phyloP scores from a whole-genome alignment of 1,140 invertebrate genomes.

The Leptinotarsa lineolata region DNA sequence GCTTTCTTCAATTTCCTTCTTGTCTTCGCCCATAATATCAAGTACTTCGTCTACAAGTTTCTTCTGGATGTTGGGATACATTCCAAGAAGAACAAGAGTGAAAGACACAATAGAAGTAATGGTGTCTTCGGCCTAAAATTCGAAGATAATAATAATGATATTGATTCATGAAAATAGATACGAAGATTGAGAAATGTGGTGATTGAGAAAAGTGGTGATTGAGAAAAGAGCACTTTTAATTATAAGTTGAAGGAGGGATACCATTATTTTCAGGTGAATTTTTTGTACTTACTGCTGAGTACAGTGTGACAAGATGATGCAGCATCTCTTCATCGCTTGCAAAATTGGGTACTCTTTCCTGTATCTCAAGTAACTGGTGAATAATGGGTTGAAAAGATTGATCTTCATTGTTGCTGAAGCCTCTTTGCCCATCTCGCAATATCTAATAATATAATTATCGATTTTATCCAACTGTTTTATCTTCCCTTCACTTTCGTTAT shows the following conservation, averaged over 20 bases:
- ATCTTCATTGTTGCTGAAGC: not conserved
- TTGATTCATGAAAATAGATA: no score
- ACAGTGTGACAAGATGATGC: constrained; percentile 38
- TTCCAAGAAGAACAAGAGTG: constrained; percentile 37
- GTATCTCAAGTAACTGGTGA: constrained; percentile 34
- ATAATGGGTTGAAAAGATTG: constrained; percentile 15
- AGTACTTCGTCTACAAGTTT: constrained; percentile 35
- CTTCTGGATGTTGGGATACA: constrained; percentile 42
- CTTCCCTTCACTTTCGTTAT: no score
- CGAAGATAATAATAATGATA: not conserved
- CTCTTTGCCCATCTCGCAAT: not conserved
- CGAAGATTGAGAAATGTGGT: no score
- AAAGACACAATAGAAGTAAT: constrained; percentile 31
- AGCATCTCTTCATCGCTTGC: constrained; percentile 26
- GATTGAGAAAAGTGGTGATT: no score
- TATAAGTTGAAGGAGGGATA: no score
- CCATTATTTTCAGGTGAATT: no score
- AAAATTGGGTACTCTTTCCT: constrained; percentile 30
- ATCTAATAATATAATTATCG: constrained; percentile 13
- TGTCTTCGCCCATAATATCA: constrained; percentile 32
- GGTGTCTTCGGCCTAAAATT: constrained; percentile 44
- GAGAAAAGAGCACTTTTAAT: no score
- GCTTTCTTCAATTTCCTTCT: constrained; percentile 11
- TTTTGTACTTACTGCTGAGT: constrained; percentile 34
- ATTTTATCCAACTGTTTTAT: no score